Evolutionary conservation across 1,140 invertebrate genomes (phyloP).

Genomic region (Caenorhabditis brenneri): DNA sequence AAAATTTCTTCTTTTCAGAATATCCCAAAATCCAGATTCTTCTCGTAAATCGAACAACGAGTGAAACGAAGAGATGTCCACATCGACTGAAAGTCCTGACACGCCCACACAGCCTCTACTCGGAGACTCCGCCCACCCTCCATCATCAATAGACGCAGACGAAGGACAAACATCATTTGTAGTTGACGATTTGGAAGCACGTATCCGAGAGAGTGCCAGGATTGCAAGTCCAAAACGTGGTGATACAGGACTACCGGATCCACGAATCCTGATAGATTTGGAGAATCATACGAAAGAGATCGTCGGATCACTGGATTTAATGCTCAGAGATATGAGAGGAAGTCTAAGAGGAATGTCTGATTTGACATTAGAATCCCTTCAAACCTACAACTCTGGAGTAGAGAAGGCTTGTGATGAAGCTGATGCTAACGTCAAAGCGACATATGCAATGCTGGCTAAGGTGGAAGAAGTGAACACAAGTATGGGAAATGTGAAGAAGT

Average conservation of each 20-base stretch:
- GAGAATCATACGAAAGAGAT: conserved; percentile 49
- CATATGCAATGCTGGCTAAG: conserved; percentile 57
- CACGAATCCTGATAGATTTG: conserved; percentile 40
- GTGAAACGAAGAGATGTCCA: too few relatives aligned
- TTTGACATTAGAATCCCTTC: conserved; percentile 50
- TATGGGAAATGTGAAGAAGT: conserved; percentile 41
- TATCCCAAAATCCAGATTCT: too few relatives aligned
- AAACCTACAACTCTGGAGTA: conserved; percentile 56
- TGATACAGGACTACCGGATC: background rate
- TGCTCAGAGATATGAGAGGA: conserved; percentile 52
- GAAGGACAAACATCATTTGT: conserved; percentile 20
- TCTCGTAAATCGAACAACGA: too few relatives aligned
- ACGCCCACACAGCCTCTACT: background rate
- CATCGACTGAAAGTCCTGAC: background rate
- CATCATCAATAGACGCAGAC: too few relatives aligned
- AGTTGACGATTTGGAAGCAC: conserved; percentile 21
- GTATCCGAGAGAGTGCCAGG: conserved; percentile 29
- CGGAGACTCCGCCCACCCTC: background rate
- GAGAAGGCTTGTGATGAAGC: conserved; percentile 50
- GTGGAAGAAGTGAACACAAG: conserved; percentile 53
- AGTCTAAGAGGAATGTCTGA: conserved; percentile 55
- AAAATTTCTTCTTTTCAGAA: too few relatives aligned
- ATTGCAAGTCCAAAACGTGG: background rate
- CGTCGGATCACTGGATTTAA: conserved; percentile 44
- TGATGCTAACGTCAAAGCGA: conserved; percentile 52